Base-by-base conservation (phyloP, 1,140 invertebrate genomes). In the Trichonephila inaurata region DNA sequence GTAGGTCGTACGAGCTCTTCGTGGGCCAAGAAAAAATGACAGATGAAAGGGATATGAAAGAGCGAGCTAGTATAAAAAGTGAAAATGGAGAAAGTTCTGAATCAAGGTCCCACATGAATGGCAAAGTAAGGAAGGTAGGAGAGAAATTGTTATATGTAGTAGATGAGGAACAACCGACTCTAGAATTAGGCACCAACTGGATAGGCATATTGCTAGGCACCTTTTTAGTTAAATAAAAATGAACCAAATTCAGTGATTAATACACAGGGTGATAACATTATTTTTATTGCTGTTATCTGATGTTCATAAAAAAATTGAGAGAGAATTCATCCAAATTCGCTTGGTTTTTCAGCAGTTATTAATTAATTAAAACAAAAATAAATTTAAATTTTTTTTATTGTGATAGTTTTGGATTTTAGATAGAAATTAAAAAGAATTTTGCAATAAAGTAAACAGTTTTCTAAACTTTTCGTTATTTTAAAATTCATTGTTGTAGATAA, bases 11-110 rank as follows among this genome's bases (percentile, higher is more conserved):
- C 96, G 98, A 98, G 96, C 96, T 98, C 87, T 98, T 98, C 96
- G 97, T 98, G 88, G 97, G 97, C 94, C 94, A 94, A 64, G 94
- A 94, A 19, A 94, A 94, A 61, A 85, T 60, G 64, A 44, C 28
- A 5, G 97, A 97, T 95, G 98, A 98, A 95, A 97, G 98, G 96
- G 98, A 98, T 96, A 97, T 97, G 95, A 98, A 98, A 95, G 98
- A 98, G 96, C 97, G 98, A 96, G 98, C 98, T 97, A 98, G 98
- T 96, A 97, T 98, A 92, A 97, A 98, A 95, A 98, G 98, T 95
- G 98, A 98, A 95, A 97, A 97, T 95, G 97, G 97, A 95, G 98
- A 98, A 96, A 95, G 85, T 81, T 77, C 93, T 40, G 86, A 86
- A 21, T 93, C 94, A 69, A 69, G 86, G 60, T 88, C 91, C 33